These are phyloP conservation scores for Eupithecia pulchellata DNA, from an alignment of 2,888 invertebrate species.

Conservation along the genomic window DNA sequence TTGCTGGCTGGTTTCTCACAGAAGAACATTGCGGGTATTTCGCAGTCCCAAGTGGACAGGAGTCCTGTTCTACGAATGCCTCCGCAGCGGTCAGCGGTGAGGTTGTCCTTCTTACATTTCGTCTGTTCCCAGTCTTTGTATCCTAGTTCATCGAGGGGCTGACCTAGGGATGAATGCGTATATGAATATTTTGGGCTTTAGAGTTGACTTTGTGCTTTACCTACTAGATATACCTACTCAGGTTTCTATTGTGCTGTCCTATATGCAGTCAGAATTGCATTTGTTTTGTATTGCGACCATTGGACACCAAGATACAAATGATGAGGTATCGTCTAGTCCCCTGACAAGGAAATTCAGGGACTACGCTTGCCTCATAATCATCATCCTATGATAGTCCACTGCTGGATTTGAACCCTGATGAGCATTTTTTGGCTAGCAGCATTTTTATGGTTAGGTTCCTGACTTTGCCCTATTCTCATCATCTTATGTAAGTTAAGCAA, in stretches of 20 bases:
- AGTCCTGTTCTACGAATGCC: conserved; percentile 58
- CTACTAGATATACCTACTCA: not conserved
- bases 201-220: not conserved
- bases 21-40: conserved; percentile 58
- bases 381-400: too few relatives aligned
- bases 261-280: not conserved
- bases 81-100: conserved; percentile 53
- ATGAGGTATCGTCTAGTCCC: too few relatives aligned
- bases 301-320: too few relatives aligned
- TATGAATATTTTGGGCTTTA: not conserved
- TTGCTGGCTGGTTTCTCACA: conserved; percentile 58
- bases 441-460: not conserved
- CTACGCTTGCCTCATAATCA: too few relatives aligned
- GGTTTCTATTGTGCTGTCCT: not conserved
- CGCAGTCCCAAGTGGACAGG: conserved; percentile 51
- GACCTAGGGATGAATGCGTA: conserved; percentile 45
- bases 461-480: not conserved
- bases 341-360: too few relatives aligned
- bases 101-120: conserved; percentile 45
- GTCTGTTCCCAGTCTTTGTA: conserved; percentile 55
- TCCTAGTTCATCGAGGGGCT: conserved; percentile 47
- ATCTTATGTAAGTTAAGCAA: not conserved
- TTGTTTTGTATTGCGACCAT: not conserved
- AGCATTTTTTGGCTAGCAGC: not conserved
- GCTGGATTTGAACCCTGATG: too few relatives aligned